These are phyloP conservation scores for Callitettix versicolor DNA, from an alignment of 1,140 invertebrate species.

Conservation along the genomic window DNA sequence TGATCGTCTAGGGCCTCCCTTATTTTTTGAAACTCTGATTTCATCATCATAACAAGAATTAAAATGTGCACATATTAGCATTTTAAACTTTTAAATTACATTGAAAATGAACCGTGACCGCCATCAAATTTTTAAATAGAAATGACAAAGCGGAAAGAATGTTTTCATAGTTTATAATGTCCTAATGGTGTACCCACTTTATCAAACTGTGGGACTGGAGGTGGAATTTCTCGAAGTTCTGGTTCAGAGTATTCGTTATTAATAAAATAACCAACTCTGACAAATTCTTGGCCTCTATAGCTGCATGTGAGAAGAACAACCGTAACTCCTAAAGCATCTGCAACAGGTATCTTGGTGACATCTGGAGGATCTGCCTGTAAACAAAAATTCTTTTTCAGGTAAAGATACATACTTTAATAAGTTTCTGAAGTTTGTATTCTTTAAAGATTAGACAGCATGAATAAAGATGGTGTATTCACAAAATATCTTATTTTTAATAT, in stretches of 20 bases:
- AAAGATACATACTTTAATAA: not conserved
- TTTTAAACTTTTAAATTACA: too few species aligned
- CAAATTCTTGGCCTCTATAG: slow-evolving; percentile 88
- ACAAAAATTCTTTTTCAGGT: slow-evolving; percentile 19
- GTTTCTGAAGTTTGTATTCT: too few species aligned
- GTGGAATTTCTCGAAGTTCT: slow-evolving; percentile 90
- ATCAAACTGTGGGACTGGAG: slow-evolving; percentile 81
- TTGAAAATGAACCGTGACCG: too few species aligned
- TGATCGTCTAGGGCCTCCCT: too few species aligned
- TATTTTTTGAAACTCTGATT: too few species aligned
- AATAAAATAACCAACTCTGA: slow-evolving; percentile 96
- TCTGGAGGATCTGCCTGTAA: slow-evolving; percentile 89
- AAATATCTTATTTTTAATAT: not conserved
- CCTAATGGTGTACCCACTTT: slow-evolving; percentile 68
- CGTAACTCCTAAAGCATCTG: slow-evolving; percentile 93
- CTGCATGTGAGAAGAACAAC: slow-evolving; percentile 93
- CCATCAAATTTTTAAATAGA: too few species aligned
- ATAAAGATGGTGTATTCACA: too few species aligned
- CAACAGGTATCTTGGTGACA: slow-evolving; percentile 82
- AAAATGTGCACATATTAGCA: too few species aligned
- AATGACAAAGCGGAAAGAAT: too few species aligned
- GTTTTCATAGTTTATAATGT: too few species aligned
- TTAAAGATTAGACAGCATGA: too few species aligned
- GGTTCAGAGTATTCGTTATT: slow-evolving; percentile 95
- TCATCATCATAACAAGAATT: too few species aligned